These are phyloP conservation scores for Macaca mulatta DNA, from an alignment of 2,113 vertebrate species.

Conservation along the genomic window DNA sequence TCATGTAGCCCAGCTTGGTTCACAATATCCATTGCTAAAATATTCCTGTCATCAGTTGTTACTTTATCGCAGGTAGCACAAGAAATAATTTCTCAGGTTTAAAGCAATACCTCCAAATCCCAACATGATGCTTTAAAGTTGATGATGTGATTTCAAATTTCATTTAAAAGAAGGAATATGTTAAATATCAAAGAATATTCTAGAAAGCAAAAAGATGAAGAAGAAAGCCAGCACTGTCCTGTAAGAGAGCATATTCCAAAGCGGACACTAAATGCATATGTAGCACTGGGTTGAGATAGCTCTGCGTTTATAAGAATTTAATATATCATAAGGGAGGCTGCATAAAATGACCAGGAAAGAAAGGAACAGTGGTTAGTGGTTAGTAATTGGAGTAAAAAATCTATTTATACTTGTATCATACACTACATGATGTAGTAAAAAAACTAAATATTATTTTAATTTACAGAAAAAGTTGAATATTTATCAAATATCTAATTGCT, in stretches of 20 bases:
- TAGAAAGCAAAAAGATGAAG: neutral
- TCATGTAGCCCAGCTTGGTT: neutral
- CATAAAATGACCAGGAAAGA: neutral
- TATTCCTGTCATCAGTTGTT: neutral
- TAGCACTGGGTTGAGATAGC: neutral
- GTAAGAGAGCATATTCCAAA: neutral
- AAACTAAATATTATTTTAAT: neutral
- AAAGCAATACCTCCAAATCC: neutral
- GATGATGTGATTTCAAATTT: conserved; percentile 2
- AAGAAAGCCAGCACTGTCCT: neutral
- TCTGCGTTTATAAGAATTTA: neutral
- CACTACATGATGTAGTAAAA: neutral
- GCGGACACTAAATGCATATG: neutral
- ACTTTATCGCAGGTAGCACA: neutral
- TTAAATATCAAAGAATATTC: neutral
- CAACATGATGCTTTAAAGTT: neutral
- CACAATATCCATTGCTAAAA: neutral
- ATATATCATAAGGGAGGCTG: neutral
- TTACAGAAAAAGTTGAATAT: neutral
- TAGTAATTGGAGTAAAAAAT: neutral
- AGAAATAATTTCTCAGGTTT: neutral
- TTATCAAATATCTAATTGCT: conserved; percentile 7
- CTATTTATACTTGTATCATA: neutral
- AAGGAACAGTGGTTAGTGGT: neutral
- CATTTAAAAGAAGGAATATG: conserved; percentile 9